Conservation (phyloP, 2,797 vertebrate species). For the Crypturellus tataupa region DNA sequence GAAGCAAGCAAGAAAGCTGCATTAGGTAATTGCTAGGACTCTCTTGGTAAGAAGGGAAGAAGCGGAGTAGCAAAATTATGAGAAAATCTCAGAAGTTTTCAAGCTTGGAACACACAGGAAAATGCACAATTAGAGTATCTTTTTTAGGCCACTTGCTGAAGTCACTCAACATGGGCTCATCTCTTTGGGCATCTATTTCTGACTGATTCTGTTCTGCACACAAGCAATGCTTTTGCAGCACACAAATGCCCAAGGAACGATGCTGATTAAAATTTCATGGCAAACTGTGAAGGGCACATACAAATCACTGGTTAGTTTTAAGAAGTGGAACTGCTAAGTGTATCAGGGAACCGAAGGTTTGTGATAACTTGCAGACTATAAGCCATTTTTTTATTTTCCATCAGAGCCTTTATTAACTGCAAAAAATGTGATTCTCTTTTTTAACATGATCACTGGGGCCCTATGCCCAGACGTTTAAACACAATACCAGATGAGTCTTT, state of each 20-base stretch:
- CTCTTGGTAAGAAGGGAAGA: not conserved
- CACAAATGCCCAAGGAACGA: conserved; percentile 26
- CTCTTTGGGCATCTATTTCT: conserved; percentile 42
- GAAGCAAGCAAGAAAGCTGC: not conserved
- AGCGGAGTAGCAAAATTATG: not conserved
- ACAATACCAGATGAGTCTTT: not conserved
- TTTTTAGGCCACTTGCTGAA: conserved; percentile 39
- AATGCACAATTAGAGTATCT: not conserved
- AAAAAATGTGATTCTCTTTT: not conserved
- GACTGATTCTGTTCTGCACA: conserved; percentile 12
- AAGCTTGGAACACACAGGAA: conserved; percentile 8
- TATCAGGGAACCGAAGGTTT: not conserved
- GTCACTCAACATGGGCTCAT: not conserved
- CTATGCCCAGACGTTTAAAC: not conserved
- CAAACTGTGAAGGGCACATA: conserved; percentile 47
- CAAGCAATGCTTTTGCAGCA: not conserved
- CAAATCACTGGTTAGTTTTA: conserved; percentile 36
- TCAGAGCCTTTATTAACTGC: not conserved
- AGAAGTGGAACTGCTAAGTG: conserved; percentile 29
- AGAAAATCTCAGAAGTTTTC: conserved; percentile 11
- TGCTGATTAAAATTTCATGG: conserved; percentile 66
- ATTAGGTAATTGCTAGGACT: not conserved
- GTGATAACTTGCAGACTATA: conserved; percentile 11
- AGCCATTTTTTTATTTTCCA: not conserved
- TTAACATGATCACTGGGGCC: not conserved